These are phyloP conservation scores for Rhagoletis pomonella DNA, from an alignment of 1,140 invertebrate species.

Conservation along the genomic window DNA sequence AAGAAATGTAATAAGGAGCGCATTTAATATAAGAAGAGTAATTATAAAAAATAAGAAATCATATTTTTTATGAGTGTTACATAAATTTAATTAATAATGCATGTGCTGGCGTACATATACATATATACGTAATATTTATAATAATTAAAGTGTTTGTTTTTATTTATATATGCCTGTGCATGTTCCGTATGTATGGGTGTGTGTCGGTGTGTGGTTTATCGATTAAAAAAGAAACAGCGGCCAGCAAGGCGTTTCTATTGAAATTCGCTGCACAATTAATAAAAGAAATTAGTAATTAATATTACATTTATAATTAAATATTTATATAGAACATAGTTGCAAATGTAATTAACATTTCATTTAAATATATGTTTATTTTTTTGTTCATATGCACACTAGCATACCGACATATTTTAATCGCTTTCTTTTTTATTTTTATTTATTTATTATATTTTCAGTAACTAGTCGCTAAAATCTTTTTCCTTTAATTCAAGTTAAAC, in stretches of 20 bases:
- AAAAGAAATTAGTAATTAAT: constrained; percentile 12
- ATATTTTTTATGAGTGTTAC: constrained; percentile 16
- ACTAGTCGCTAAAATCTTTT: constrained; percentile 34
- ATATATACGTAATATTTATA: background rate
- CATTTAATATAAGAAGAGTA: constrained; percentile 37
- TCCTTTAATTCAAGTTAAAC: constrained; percentile 44
- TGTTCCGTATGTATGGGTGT: constrained; percentile 11
- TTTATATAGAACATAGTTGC: constrained; percentile 55
- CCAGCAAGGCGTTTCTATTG: background rate
- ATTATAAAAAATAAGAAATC: constrained; percentile 27
- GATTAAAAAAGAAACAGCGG: background rate
- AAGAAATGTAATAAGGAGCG: constrained; percentile 31
- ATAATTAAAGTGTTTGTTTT: background rate
- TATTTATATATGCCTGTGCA: background rate
- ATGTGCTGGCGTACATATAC: constrained; percentile 33
- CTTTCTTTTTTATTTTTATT: background rate
- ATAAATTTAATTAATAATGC: constrained; percentile 37
- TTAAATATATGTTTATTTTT: constrained; percentile 53
- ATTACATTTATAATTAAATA: constrained; percentile 51
- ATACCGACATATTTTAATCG: background rate
- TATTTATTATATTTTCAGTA: constrained; percentile 4
- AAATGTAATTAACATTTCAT: constrained; percentile 52
- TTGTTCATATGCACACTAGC: background rate
- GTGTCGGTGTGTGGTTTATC: background rate
- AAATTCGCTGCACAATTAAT: constrained; percentile 20